These are phyloP conservation scores for Xyrauchen texanus DNA, from an alignment of 2,113 vertebrate genomes.

Conservation along the genomic window DNA sequence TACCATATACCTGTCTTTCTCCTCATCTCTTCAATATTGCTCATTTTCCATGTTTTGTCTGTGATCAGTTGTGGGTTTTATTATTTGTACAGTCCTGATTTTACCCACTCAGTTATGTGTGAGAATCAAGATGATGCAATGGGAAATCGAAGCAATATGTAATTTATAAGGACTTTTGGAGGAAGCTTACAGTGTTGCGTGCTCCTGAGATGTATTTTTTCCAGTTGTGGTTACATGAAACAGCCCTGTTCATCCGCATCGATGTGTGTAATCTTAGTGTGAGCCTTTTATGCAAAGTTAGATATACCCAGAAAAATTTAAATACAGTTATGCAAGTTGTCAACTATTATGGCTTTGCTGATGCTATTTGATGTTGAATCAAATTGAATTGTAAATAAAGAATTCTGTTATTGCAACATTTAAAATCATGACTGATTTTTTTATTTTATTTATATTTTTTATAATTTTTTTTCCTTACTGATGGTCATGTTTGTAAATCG, in stretches of 20 bases:
- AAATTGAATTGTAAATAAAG: slow-evolving; percentile 99
- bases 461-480: too few relatives aligned
- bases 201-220: slow-evolving; percentile 81
- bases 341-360: slow-evolving; percentile 99
- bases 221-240: slow-evolving; percentile 83
- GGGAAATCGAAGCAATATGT: slow-evolving; percentile 99
- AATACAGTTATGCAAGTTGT: slow-evolving; percentile 99
- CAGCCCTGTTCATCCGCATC: slow-evolving; percentile 89
- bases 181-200: slow-evolving; percentile 89
- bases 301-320: slow-evolving; percentile 98
- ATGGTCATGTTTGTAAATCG: too few relatives aligned
- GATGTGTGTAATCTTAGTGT: slow-evolving; percentile 96
- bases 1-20: slow-evolving; percentile 55
- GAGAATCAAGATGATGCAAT: slow-evolving; percentile 87
- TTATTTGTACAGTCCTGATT: slow-evolving; percentile 87
- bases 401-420: slow-evolving; percentile 99
- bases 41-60: slow-evolving; percentile 71
- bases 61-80: slow-evolving; percentile 81
- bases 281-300: slow-evolving; percentile 99
- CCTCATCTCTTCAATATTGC: slow-evolving; percentile 59
- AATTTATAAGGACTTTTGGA: slow-evolving; percentile 70
- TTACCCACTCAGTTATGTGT: slow-evolving; percentile 84
- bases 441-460: too few relatives aligned
- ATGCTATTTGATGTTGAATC: slow-evolving; percentile 99
- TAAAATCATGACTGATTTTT: slow-evolving; percentile 83